These are phyloP conservation scores for Stenodera caucasica DNA, from an alignment of 2,888 invertebrate genomes.

Conservation along the genomic window DNA sequence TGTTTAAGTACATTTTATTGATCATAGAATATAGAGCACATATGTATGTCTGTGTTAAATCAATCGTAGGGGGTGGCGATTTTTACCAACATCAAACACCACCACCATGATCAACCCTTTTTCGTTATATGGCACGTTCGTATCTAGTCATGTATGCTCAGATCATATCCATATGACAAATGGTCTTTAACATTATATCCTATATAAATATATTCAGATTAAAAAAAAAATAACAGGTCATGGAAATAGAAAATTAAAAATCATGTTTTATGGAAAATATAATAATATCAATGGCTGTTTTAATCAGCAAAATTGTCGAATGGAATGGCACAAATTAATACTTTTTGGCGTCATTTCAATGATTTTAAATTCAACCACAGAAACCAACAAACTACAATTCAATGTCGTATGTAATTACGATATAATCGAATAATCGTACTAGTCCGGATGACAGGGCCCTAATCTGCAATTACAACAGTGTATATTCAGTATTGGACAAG, in stretches of 20 bases:
- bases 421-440: slow-evolving; percentile 15
- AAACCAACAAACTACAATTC: slow-evolving; percentile 15
- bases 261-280: neutral
- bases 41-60: slow-evolving; percentile 14
- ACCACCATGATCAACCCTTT: slow-evolving; percentile 6
- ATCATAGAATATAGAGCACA: too few species aligned
- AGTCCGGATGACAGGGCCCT: neutral
- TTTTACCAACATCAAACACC: neutral
- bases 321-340: neutral
- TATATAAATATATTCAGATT: slow-evolving; percentile 2
- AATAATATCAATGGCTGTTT: too few species aligned
- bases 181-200: slow-evolving; percentile 11
- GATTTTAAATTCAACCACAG: slow-evolving; percentile 12
- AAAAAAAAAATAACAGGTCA: neutral
- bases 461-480: neutral
- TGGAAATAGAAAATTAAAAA: slow-evolving; percentile 5
- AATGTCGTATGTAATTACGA: slow-evolving; percentile 19
- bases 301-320: too few species aligned
- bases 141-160: slow-evolving; percentile 15
- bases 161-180: slow-evolving; percentile 17
- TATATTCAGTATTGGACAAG: slow-evolving; percentile 1
- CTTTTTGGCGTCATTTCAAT: neutral
- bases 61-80: slow-evolving; percentile 13
- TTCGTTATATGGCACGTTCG: slow-evolving; percentile 9
- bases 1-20: too few species aligned